phyloP scores from a whole-genome alignment of 2,113 vertebrate species.

The Pseudorhombus dupliciocellatus region DNA sequence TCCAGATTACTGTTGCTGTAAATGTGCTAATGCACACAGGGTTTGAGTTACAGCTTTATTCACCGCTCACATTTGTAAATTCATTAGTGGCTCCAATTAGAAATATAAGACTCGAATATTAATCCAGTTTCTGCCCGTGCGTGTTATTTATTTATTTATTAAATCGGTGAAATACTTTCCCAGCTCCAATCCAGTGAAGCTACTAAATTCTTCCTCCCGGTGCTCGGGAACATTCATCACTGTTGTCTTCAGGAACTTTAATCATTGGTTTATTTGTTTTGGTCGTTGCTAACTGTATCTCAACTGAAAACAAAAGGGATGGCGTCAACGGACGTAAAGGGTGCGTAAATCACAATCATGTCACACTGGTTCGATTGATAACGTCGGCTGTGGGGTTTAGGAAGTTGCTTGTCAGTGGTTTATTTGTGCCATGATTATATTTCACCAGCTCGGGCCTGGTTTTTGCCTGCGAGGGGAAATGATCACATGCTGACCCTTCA shows the following conservation, averaged over 20 bases:
- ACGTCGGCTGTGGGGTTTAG: not conserved
- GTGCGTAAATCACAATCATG: not conserved
- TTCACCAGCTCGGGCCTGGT: conserved; percentile 2
- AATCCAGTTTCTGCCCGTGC: not conserved
- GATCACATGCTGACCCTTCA: not conserved
- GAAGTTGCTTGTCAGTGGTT: not conserved
- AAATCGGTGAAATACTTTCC: not conserved
- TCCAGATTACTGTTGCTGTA: not conserved
- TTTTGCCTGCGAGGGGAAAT: conserved; percentile 15
- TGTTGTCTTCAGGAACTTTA: not conserved
- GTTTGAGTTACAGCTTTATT: no score
- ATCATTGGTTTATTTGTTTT: not conserved
- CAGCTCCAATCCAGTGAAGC: no score
- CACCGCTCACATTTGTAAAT: no score
- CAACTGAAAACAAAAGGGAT: not conserved
- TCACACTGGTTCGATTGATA: not conserved
- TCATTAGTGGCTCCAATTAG: no score
- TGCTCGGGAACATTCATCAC: conserved; percentile 1
- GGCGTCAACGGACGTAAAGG: not conserved
- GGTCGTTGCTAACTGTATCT: not conserved
- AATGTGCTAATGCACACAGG: no score
- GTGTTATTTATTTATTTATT: not conserved
- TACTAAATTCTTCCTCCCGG: not conserved
- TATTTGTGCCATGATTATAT: not conserved
- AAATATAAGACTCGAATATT: not conserved